Evolutionary conservation across 1,140 invertebrate species (phyloP), one percentile per base, ranked within the genome.

Genomic region (Vanessa tameamea): DNA sequence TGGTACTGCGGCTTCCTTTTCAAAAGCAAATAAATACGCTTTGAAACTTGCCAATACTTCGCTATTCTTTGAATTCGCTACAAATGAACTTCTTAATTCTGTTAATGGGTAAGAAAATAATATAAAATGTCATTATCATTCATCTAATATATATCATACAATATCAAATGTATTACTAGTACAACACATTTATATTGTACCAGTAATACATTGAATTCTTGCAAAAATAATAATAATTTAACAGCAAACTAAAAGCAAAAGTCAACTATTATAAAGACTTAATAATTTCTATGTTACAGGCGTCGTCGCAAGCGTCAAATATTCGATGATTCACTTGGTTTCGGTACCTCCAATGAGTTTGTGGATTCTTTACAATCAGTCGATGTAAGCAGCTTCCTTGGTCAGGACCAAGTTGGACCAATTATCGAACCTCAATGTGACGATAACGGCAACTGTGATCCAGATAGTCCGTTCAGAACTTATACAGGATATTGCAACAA

Each of bases 401-500:
- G 94, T 0, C 91, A 89, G 37, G 87, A 87, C 77, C 86, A 88
- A 47, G 78, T 91, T 0, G 94, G 93, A 0, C 94, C 94, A 1
- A 79, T 92, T 14, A 90, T 93, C 43, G 94, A 94, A 69, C 91
- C 93, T 0, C 94, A 95, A 68, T 95, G 95, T 51, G 96, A 96
- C 31, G 96, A 97, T 73, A 94, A 94, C 16, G 92, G 93, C 0
- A 90, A 95, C 8, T 99, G 98, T 81, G 97, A 99, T 84, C 94
- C 97, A 1, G 96, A 95, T 0, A 94, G 94, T 0, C 96, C 96
- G 0, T 99, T 97, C 91, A 94, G 98, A 76, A 96, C 96, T 0
- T 94, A 96, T 47, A 97, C 96, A 0, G 98, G 98, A 5, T 96
- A 97, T 80, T 99, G 98, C 82, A 99, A 99, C 84, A 99, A 99